Evolutionary conservation across 2,797 vertebrate genomes (phyloP), one percentile per base, ranked within the genome.

Genomic region (Oreochromis grahami): DNA sequence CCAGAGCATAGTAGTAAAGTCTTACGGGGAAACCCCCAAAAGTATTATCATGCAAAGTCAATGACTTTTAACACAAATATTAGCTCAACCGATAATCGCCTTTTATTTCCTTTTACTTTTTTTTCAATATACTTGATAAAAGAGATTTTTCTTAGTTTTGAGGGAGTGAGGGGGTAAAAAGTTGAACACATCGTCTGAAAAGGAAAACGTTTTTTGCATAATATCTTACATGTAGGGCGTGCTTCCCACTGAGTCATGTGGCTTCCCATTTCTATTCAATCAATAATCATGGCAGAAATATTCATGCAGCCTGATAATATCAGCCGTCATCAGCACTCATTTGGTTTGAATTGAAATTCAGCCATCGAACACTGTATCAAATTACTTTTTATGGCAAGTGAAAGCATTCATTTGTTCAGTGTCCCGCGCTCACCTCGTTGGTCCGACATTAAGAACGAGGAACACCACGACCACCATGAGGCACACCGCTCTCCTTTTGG

Each of bases 391-490:
- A 52, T 5, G 7, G 45, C 4, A 70, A 11, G 12, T 12, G 3
- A 60, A 85, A 7, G 19, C 17, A 48, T 29, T 45, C 6, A 70
- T 38, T 55, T 2, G 50, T 13, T 58, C 21, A 41, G 3, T 2
- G 17, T 70, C 38, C 12, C 17, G 36, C 2, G 14, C 96, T 97
- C 94, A 99, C 99, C 97, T 97, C 88, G 96, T 82, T 17, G 98
- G 96, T 81, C 97, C 97, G 17, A 96, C 95, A 81, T 97, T 99
- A 50, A 99, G 90, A 78, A 98, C 76, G 19, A 99, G 87, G 84
- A 99, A 98, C 78, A 96, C 96, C 94, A 99, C 60, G 77, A 99
- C 92, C 77, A 96, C 96, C 97, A 99, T 98, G 82, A 99, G 97
- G 91, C 97, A 99, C 70, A 99, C 89, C 0, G 97, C 97, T 94